A percentile compares a stretch with the other conserved stretches of the same genome.
Conservation (phyloP, 2,797 vertebrate genomes). For the Pristis pectinata region DNA sequence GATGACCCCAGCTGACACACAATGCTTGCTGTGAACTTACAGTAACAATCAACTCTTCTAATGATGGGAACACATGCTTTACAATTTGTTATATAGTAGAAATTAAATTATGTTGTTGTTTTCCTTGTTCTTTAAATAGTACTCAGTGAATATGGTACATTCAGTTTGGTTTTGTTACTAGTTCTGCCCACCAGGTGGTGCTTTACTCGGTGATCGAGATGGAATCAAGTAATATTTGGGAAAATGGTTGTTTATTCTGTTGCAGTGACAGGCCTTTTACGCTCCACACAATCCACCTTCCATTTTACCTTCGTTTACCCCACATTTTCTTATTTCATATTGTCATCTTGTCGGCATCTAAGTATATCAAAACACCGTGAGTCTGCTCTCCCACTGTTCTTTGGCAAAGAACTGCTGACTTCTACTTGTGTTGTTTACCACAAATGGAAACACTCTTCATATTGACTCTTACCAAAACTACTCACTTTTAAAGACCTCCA, state of each 20-base stretch:
- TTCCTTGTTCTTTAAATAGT: neutral
- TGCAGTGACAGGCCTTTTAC: neutral
- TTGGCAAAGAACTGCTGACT: no score
- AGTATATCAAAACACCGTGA: no score
- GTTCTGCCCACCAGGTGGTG: neutral
- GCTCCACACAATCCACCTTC: neutral
- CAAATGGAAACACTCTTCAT: no score
- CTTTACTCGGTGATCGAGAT: neutral
- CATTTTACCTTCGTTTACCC: no score
- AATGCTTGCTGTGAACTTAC: neutral
- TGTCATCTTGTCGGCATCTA: no score
- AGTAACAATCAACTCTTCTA: neutral
- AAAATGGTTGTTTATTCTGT: neutral
- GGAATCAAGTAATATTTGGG: neutral
- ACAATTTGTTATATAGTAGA: neutral
- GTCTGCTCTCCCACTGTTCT: no score
- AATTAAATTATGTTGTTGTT: neutral
- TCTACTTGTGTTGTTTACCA: no score
- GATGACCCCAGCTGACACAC: neutral
- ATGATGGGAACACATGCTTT: neutral
- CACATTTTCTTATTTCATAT: no score
- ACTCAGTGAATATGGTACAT: no score
- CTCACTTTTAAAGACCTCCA: no score
- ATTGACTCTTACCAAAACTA: no score
- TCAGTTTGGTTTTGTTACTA: neutral